Evolutionary conservation across 2,888 invertebrate genomes (phyloP), one percentile per base, ranked within the genome.

Genomic region (Eupeodes latifasciatus): DNA sequence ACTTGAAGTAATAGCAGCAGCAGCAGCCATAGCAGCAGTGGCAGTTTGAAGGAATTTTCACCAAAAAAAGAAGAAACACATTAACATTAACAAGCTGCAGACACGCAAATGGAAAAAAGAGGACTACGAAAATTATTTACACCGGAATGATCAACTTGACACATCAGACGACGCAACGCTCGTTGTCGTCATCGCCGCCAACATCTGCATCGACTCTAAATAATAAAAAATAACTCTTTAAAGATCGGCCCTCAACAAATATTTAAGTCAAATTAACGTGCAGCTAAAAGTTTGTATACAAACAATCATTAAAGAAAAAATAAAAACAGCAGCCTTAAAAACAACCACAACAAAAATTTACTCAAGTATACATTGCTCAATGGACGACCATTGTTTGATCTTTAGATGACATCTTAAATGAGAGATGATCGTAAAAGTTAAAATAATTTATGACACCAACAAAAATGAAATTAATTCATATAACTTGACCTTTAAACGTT

Each of bases 41-140:
- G 40, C 40, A 40, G 5, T 53, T 69, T 69, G 53, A 19, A 55
- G 16, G 53, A 69, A 69, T 36, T 69, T 55, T 47, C 75, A 47
- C 69, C 61, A 71, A 85, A 51, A 76, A 83, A 44, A 53, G n/a
- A 53, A 40, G 7, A 72, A 40, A 53, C n/a, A 61, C 71, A 71
- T 66, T 19, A 74, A 61, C 71, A 71, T 57, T 14, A 74, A 62
- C 72, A 57, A 55, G 34, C 62, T 67, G 51, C 66, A 59, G 72
- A 19, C 78, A 78, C 40, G 36, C 71, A 71, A 71, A 40, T 44
- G 53, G 40, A 34, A 51, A 67, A 5, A 16, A 67, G 12, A 49
- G 14, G n/a, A n/a, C 14, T 36, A 12, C 36, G 10, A 16, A 62
- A 40, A 62, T 7, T n/a, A n/a, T 19, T 4, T 4, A 47, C 19